These are phyloP conservation scores for Mustelus asterias DNA, from an alignment of 2,113 vertebrate genomes.

Conservation along the genomic window DNA sequence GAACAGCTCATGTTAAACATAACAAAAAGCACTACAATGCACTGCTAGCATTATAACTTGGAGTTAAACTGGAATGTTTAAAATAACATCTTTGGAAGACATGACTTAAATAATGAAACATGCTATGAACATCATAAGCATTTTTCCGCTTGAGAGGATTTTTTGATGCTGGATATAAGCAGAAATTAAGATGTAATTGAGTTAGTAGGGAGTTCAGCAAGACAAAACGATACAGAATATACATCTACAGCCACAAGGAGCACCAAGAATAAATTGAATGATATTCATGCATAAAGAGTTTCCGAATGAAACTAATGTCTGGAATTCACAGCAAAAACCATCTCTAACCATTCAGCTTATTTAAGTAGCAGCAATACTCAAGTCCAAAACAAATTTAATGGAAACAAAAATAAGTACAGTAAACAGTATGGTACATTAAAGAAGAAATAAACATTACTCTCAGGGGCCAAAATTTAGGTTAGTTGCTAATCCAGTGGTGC, in stretches of 20 bases:
- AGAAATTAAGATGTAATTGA: not conserved
- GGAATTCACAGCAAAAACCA: not conserved
- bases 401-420: not conserved
- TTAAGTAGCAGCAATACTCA: not conserved
- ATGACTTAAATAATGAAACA: constrained; percentile 19
- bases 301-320: not conserved
- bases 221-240: not conserved
- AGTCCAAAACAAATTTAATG: not conserved
- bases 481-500: not conserved
- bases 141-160: not conserved
- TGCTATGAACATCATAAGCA: not conserved
- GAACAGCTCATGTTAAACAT: not conserved
- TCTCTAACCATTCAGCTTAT: not conserved
- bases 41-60: not conserved
- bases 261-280: not conserved
- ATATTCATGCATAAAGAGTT: constrained; percentile 1
- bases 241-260: not conserved
- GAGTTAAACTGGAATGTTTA: not conserved
- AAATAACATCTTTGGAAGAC: constrained; percentile 13
- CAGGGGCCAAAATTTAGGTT: not conserved
- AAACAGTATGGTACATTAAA: not conserved
- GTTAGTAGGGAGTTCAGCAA: constrained; percentile 21
- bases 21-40: constrained; percentile 11
- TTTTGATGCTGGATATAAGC: not conserved
- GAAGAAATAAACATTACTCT: not conserved